Base-by-base conservation (phyloP, 92 coral and sea anemone species). In the Isaurus tuberculatus region DNA sequence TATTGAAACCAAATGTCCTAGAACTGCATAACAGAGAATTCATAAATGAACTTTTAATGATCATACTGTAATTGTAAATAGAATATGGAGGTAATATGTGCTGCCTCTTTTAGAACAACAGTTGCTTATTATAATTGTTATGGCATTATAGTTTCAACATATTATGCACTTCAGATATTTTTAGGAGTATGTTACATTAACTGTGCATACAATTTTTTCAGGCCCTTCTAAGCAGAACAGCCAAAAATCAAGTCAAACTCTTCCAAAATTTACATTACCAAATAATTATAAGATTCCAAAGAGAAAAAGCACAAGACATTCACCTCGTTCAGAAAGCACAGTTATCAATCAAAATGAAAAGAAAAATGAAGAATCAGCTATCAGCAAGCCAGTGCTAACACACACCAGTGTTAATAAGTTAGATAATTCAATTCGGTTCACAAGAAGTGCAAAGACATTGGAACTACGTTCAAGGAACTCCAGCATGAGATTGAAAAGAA, bases 301-400 rank as follows among this genome's bases (percentile, higher is more conserved):
- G 57, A 89, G 95, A 4, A 92, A 95, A 60, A 93, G 91, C 53
- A 67, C 95, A 37, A 87, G 95, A 28, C 89, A 87, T 79, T 93
- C 98, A 28, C 98, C 98, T 3, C 91, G 82, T 31, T 72, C 80
- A 70, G 92, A 86, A 25, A 85, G 65, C 86, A 91, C 55, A 28
- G 92, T 86, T 44, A 46, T 19, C 58, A 82, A 33, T 49, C 58
- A 42, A 28, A 44, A 68, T 46, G 58, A 79, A 75, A 82, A 77
- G 33, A 65, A 63, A 5, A 74, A 40, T 3, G 83, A 75, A 32
- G 79, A 58, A 14, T 78, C 85, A 68, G 20, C 87, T 17, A 79
- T 88, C 13, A 73, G 86, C 23, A 93, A 91, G 80, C 92, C 94
- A 4, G 25, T 77, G 42, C 53, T 77, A 32, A 77, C 55, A 25